Conservation (phyloP, 1,140 invertebrate species). For the Pectinophora gossypiella region DNA sequence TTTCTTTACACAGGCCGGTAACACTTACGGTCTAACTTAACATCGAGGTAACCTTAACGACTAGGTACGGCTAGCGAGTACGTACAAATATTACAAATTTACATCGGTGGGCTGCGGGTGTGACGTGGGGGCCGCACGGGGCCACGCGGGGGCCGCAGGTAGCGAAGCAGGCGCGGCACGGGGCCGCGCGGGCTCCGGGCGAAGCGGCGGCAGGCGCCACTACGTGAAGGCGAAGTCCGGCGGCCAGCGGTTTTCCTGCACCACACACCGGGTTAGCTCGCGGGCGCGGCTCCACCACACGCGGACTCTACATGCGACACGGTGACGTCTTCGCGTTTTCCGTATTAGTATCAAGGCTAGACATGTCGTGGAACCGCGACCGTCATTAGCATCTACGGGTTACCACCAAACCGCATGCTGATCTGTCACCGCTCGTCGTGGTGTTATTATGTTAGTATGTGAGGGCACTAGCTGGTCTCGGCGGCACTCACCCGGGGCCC, state of each 20-base stretch:
- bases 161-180: no score
- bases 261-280: constrained; percentile 38
- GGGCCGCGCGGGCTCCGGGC: constrained; percentile 11
- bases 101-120: constrained; percentile 18
- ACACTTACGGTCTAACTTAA: constrained; percentile 40
- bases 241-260: constrained; percentile 61
- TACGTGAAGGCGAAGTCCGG: constrained; percentile 59
- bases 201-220: constrained; percentile 20
- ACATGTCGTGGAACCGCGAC: no score
- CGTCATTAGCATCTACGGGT: no score
- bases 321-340: no score
- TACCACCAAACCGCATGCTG: no score
- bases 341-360: no score
- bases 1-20: no score
- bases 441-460: background rate
- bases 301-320: no score
- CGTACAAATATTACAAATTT: constrained; percentile 51
- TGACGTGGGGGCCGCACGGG: constrained; percentile 1
- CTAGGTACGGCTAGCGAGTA: constrained; percentile 17
- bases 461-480: background rate
- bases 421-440: no score
- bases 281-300: background rate
- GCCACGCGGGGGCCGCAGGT: constrained; percentile 4
- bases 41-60: constrained; percentile 15
- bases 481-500: constrained; percentile 80